Conservation (phyloP, 2,888 invertebrate genomes). For the Campoplex capitator region DNA sequence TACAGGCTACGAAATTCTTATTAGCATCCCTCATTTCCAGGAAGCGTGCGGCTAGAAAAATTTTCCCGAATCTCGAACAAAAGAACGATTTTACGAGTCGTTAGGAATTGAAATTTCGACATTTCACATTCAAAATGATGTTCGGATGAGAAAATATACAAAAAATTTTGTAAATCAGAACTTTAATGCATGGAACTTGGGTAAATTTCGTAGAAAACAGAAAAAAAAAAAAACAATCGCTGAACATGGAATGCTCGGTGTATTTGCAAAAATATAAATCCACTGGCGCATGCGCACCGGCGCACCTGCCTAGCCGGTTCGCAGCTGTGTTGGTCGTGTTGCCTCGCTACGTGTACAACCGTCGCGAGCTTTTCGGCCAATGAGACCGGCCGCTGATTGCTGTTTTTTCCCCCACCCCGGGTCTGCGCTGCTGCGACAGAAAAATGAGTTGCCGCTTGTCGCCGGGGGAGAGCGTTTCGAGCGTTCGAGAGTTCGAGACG, state of each 20-base stretch:
- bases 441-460: neutral
- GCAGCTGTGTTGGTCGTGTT: constrained; percentile 1
- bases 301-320: neutral
- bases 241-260: neutral
- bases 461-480: constrained; percentile 5
- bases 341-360: neutral
- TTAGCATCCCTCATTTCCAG: too few relatives aligned
- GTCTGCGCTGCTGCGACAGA: neutral
- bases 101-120: neutral
- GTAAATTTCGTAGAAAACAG: neutral
- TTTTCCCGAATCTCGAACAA: neutral
- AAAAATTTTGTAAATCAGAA: too few relatives aligned
- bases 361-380: neutral
- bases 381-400: neutral
- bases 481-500: neutral
- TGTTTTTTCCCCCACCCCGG: neutral
- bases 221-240: too few relatives aligned
- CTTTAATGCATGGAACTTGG: neutral
- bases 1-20: too few relatives aligned
- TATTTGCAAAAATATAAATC: neutral
- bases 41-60: neutral
- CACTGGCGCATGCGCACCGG: neutral
- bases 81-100: neutral
- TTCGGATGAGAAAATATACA: neutral
- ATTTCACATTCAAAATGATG: neutral